phyloP scores from a whole-genome alignment of 2,888 invertebrate genomes.

The Zygogramma bicolorata region DNA sequence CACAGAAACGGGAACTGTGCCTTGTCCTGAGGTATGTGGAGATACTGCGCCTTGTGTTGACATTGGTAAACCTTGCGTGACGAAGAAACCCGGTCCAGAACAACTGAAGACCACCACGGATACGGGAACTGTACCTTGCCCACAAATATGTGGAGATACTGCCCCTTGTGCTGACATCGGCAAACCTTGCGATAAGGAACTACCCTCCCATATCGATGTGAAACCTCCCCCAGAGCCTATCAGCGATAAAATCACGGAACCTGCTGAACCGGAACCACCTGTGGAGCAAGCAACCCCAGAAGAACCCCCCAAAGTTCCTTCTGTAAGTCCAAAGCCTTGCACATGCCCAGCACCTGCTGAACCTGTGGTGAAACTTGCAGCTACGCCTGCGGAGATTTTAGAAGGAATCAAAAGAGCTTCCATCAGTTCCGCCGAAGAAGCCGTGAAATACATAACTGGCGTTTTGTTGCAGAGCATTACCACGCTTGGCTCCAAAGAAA shows the following conservation, averaged over 20 bases:
- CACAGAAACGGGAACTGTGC: neutral
- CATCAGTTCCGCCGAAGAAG: neutral
- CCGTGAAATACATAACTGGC: constrained; percentile 1
- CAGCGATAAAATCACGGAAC: neutral
- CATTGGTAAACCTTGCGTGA: neutral
- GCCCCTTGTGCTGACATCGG: constrained; percentile 13
- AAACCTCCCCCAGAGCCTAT: neutral
- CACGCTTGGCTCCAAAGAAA: neutral
- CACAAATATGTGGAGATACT: neutral
- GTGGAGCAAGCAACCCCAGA: too few species aligned
- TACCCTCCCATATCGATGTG: neutral
- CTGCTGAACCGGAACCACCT: too few species aligned
- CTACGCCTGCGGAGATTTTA: neutral
- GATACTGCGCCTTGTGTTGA: neutral
- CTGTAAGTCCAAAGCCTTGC: neutral
- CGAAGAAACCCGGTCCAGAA: neutral
- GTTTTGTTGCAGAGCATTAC: neutral
- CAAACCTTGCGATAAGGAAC: constrained; percentile 4
- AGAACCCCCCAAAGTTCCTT: neutral
- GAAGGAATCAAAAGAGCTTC: neutral
- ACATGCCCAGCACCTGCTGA: neutral
- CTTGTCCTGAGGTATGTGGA: constrained; percentile 7
- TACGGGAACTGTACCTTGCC: neutral
- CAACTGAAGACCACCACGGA: neutral
- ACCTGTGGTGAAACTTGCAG: neutral